Evolutionary conservation across 2,113 vertebrate genomes (phyloP), one percentile per base, ranked within the genome.

Genomic region (Neotragus moschatus): DNA sequence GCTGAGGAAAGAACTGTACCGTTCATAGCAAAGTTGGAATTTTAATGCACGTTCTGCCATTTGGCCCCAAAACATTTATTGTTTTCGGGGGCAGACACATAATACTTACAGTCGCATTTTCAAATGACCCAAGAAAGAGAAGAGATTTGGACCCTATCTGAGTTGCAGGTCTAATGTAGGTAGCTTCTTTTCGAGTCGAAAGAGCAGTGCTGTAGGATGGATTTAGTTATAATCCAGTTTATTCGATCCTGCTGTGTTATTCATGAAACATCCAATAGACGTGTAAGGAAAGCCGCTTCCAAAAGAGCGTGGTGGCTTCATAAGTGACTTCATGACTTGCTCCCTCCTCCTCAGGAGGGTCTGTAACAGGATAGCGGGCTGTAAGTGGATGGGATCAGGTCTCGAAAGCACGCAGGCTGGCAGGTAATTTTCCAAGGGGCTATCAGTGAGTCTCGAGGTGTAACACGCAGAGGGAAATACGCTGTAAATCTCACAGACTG

Each of bases 211-310:
- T 75, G 25, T 51, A 43, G 70, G 13, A 2, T 49, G 16, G 8
- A 49, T 26, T 81, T 96, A 43, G 58, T 60, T 70, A 45, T 28
- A 36, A 2, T 88, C 7, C 16, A 2, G 45, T 95, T 92, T 33
- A 21, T 92, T 86, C 16, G 4, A 28, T 58, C 28, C 43, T 86
- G 75, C 13, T 9, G 55, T 63, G 60, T 80, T 70, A 80, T 51
- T 23, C 39, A n/a, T 86, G 91, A 93, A 70, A 96, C 94, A 80
- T 43, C 28, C 66, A 96, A 23, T 88, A 39, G 92, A 95, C 63
- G 61, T 70, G 28, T 84, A 45, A 53, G 90, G 60, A 14, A 87
- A 80, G 75, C 97, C 45, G 9, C 55, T 87, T 80, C 30, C 43
- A 0, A n/a, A 88, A 53, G 19, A 15, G 95, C 16, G 93, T 95